Conservation (phyloP, 1,140 invertebrate genomes). For the Zaprionus ghesquierei region DNA sequence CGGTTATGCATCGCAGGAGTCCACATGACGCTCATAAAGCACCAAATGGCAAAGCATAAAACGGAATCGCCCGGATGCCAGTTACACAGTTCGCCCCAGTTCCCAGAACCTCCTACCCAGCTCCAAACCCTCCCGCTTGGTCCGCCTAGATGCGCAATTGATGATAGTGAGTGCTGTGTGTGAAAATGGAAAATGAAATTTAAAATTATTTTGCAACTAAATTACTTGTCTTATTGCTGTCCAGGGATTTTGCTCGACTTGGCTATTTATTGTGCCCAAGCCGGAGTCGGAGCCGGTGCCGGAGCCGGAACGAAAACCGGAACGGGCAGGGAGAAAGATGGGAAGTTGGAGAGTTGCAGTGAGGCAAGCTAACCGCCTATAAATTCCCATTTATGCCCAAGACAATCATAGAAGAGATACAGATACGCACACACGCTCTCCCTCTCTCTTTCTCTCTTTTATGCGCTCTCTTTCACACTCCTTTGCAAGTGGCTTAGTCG, state of each 20-base stretch:
- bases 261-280: constrained; percentile 60
- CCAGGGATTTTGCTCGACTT: constrained; percentile 60
- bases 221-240: constrained; percentile 80
- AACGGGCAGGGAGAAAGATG: background rate
- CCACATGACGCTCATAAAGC: constrained; percentile 51
- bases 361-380: constrained; percentile 50
- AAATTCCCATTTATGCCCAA: constrained; percentile 78
- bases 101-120: background rate
- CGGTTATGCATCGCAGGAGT: constrained; percentile 31
- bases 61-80: constrained; percentile 45
- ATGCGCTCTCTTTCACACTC: background rate
- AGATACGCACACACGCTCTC: constrained; percentile 3
- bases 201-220: constrained; percentile 80
- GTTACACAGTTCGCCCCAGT: constrained; percentile 1
- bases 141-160: constrained; percentile 59
- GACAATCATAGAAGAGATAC: constrained; percentile 64
- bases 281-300: background rate
- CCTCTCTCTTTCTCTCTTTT: background rate
- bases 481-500: constrained; percentile 59
- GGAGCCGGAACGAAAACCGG: background rate
- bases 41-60: constrained; percentile 67
- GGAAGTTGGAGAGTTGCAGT: background rate
- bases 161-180: constrained; percentile 71
- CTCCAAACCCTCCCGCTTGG: background rate
- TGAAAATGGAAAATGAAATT: constrained; percentile 78